These are phyloP conservation scores for Molossus molossus DNA, from an alignment of 2,797 vertebrate genomes.

Conservation along the genomic window DNA sequence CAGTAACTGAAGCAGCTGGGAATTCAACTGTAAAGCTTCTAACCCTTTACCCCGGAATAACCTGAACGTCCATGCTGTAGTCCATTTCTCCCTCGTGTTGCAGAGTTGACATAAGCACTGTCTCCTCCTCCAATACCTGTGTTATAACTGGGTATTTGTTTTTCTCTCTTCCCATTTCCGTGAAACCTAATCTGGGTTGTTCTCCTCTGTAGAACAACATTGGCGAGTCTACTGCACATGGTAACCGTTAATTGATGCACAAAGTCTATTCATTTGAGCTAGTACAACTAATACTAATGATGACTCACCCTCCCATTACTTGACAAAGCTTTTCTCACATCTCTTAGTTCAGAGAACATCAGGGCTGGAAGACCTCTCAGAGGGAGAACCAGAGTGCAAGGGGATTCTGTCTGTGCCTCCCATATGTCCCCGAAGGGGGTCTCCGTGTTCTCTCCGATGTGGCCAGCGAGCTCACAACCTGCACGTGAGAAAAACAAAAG, in stretches of 20 bases:
- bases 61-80: not conserved
- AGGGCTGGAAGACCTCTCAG: not conserved
- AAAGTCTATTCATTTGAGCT: constrained; percentile 25
- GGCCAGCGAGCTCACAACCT: not conserved
- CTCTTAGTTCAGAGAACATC: not conserved
- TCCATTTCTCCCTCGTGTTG: not conserved
- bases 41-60: not conserved
- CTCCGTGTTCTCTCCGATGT: not conserved
- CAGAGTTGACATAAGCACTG: not conserved
- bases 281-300: not conserved
- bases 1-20: not conserved
- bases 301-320: not conserved
- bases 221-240: not conserved
- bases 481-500: not conserved
- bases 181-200: constrained; percentile 52
- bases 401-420: not conserved
- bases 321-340: not conserved
- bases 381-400: not conserved
- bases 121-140: not conserved
- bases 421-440: not conserved
- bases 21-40: not conserved
- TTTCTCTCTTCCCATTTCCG: constrained; percentile 58
- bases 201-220: constrained; percentile 35
- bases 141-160: constrained; percentile 53
- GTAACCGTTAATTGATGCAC: constrained; percentile 48